Evolutionary conservation across 2,113 vertebrate species (phyloP).

Genomic region (Oryzias melastigma): DNA sequence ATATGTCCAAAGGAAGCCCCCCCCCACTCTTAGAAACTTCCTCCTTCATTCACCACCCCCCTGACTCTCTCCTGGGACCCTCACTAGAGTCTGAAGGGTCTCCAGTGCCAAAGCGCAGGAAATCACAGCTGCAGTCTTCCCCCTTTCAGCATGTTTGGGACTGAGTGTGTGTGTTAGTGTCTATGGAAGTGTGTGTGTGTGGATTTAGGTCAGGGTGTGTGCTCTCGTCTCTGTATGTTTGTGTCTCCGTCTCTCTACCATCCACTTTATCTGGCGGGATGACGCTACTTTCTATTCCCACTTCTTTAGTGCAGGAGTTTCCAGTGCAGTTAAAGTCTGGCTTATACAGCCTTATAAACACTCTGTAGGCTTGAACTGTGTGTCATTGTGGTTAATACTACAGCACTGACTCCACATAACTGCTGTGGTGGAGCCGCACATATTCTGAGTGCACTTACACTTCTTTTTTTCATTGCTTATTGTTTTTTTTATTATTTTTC

Average conservation of each 20-base stretch:
- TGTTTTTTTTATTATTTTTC: not conserved
- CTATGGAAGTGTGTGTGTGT: slow-evolving; percentile 21
- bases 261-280: slow-evolving; percentile 43
- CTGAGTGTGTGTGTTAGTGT: slow-evolving; percentile 31
- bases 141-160: slow-evolving; percentile 40
- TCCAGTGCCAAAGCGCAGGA: slow-evolving; percentile 61
- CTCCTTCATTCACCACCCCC: slow-evolving; percentile 23
- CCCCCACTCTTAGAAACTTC: slow-evolving; percentile 12
- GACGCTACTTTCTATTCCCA: slow-evolving; percentile 43
- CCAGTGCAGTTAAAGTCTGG: slow-evolving; percentile 40
- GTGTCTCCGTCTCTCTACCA: slow-evolving; percentile 32
- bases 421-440: slow-evolving; percentile 38
- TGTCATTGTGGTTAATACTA: slow-evolving; percentile 40
- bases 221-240: slow-evolving; percentile 23
- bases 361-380: slow-evolving; percentile 18
- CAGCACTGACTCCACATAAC: slow-evolving; percentile 32
- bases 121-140: slow-evolving; percentile 69
- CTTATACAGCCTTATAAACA: slow-evolving; percentile 54
- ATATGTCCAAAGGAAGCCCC: not conserved
- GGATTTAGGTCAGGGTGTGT: slow-evolving; percentile 36
- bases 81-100: slow-evolving; percentile 50
- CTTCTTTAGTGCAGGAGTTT: slow-evolving; percentile 46
- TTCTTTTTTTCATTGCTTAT: not conserved
- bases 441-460: not conserved
- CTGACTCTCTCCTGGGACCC: slow-evolving; percentile 45